A percentile compares a stretch with the other conserved stretches of the same genome.
Evolutionary conservation across 2,113 vertebrate genomes (phyloP).

Genomic region (Piaya cayana): DNA sequence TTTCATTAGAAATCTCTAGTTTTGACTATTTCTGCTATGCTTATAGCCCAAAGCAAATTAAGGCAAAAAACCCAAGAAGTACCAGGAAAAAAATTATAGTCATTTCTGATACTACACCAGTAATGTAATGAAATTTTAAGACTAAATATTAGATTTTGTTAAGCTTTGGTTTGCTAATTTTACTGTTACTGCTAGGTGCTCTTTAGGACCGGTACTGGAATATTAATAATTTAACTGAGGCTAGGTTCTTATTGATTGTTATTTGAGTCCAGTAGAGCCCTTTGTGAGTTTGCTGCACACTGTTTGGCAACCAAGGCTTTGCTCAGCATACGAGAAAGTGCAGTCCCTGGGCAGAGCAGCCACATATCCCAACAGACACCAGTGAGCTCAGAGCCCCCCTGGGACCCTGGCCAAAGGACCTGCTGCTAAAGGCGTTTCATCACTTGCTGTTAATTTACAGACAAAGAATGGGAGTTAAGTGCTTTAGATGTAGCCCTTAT

Average conservation of each 20-base stretch:
- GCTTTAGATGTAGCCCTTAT: not conserved
- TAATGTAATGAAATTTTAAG: not conserved
- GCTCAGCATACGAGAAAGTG: rapidly evolving
- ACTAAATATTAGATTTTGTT: not conserved
- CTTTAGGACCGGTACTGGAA: not conserved
- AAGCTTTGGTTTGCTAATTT: not conserved
- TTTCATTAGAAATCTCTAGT: not conserved
- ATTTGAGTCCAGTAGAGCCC: not conserved
- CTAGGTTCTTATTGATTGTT: not conserved
- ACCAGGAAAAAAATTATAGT: not conserved
- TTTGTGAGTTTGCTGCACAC: not conserved
- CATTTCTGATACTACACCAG: not conserved
- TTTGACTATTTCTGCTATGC: not conserved
- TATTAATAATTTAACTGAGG: not conserved
- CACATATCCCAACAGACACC: rapidly evolving
- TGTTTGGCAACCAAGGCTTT: not conserved
- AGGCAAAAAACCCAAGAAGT: not conserved
- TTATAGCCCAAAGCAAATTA: not conserved
- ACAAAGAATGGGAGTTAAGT: not conserved
- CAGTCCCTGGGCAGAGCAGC: not conserved
- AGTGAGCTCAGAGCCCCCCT: not conserved
- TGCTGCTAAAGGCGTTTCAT: not conserved
- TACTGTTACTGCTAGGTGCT: not conserved
- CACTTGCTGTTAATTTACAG: rapidly evolving
- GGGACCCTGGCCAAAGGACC: not conserved